phyloP scores from a whole-genome alignment of 2,797 vertebrate genomes.

The Amblyopsis hoosieri region DNA sequence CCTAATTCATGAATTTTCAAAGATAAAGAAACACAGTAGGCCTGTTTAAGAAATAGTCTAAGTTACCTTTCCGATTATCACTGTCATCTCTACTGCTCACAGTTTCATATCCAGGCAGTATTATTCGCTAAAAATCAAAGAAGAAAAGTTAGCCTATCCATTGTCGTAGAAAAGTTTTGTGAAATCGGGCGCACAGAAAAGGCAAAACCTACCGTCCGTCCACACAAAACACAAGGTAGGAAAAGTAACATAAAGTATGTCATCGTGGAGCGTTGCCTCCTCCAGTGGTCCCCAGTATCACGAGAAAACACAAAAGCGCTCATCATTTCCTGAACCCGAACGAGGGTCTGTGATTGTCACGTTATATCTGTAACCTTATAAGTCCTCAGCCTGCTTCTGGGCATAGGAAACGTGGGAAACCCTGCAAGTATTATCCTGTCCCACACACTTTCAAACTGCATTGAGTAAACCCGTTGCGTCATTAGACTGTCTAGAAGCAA shows the following conservation, averaged over 20 bases:
- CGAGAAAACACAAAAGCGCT: not conserved
- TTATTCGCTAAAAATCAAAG: constrained; percentile 52
- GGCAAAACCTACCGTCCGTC: constrained; percentile 57
- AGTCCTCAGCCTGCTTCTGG: constrained; percentile 38
- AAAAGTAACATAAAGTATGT: constrained; percentile 34
- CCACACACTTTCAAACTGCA: constrained; percentile 30
- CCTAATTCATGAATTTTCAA: too few species aligned
- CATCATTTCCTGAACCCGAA: constrained; percentile 15
- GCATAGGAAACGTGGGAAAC: constrained; percentile 60
- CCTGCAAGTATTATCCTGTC: constrained; percentile 65
- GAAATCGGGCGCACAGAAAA: constrained; percentile 7
- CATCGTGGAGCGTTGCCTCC: constrained; percentile 32
- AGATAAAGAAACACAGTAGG: too few species aligned
- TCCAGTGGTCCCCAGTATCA: too few species aligned
- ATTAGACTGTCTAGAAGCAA: constrained; percentile 50
- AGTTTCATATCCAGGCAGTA: constrained; percentile 33
- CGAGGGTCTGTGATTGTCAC: constrained; percentile 39
- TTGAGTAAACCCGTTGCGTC: constrained; percentile 71
- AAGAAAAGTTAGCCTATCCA: not conserved
- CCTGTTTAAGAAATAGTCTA: not conserved
- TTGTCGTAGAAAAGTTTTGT: not conserved
- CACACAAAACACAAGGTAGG: constrained; percentile 46
- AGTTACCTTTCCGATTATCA: constrained; percentile 62
- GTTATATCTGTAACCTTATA: constrained; percentile 54
- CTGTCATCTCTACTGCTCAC: constrained; percentile 32